Percentiles rank a stretch among this genome's conserved stretches.
phyloP scores from a whole-genome alignment of 2,113 vertebrate genomes.

The Genyomyrus donnyi region DNA sequence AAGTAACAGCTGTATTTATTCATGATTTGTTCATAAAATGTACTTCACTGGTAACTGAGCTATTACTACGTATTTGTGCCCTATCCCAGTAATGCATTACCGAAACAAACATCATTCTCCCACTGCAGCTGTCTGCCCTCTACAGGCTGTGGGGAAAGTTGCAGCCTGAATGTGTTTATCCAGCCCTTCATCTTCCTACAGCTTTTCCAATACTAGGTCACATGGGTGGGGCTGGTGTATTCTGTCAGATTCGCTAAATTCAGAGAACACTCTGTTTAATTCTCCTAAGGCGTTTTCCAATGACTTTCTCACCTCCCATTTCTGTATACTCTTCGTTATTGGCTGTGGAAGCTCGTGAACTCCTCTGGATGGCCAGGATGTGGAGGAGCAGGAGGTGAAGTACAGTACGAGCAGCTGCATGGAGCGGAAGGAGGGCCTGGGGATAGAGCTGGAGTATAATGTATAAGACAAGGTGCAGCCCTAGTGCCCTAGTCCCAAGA shows the following conservation, averaged over 20 bases:
- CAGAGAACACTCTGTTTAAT: background rate
- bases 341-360: background rate
- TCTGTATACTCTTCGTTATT: background rate
- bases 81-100: too few species aligned
- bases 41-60: too few species aligned
- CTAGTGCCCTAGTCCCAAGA: background rate
- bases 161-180: background rate
- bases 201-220: background rate
- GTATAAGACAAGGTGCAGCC: constrained; percentile 10
- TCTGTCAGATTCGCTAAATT: background rate
- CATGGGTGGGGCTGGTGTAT: background rate
- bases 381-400: background rate
- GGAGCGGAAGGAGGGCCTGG: constrained; percentile 9
- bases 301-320: background rate
- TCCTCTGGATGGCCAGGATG: too few species aligned
- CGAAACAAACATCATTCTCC: background rate
- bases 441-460: constrained; percentile 8
- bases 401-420: background rate
- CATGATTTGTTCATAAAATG: too few species aligned
- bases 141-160: background rate
- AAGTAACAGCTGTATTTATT: too few species aligned
- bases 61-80: too few species aligned
- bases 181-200: background rate
- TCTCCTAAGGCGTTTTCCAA: background rate
- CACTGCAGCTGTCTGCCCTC: background rate